Evolutionary conservation across 2,888 invertebrate genomes (phyloP), one percentile per base, ranked within the genome.

Genomic region (Nysson spinosus): DNA sequence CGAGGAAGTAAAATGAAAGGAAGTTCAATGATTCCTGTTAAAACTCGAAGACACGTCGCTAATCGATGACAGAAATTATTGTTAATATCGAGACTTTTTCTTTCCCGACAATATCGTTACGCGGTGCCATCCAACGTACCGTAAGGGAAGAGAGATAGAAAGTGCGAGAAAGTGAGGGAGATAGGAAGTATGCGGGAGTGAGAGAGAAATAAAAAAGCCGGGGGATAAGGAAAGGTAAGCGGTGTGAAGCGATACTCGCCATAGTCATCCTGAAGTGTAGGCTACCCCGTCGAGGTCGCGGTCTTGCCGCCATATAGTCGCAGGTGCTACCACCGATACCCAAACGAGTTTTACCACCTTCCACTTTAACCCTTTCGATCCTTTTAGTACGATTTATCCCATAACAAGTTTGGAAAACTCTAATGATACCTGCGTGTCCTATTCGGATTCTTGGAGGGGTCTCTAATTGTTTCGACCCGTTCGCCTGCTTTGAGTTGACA

Each of bases 191-290:
- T n/a, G n/a, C n/a, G n/a, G n/a, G n/a, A n/a, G n/a, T n/a, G n/a
- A n/a, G n/a, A n/a, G n/a, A n/a, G n/a, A n/a, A n/a, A n/a, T n/a
- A n/a, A n/a, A n/a, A n/a, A n/a, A n/a, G n/a, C 5, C 26, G 14
- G 39, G 46, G 28, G 42, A 19, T 12, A 24, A 26, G 28, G 55
- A 60, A 40, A 16, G 30, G 68, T 57, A 63, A 75, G 72, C 69
- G 52, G 76, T 77, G 78, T 81, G 68, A 82, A 77, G 67, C 67
- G 81, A 82, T 81, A 80, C 64, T 47, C 56, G 37, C 56, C 58
- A 61, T 54, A 58, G 47, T 65, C 57, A 46, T 62, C 60, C 60
- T 19, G 60, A 50, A 57, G 63, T 64, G 68, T 69, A 63, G 68
- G 65, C 72, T 72, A 76, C 74, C 67, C 70, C 62, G 69, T 72